Conservation (phyloP, 2,113 vertebrate species). For the Clarias macrocephalus region DNA sequence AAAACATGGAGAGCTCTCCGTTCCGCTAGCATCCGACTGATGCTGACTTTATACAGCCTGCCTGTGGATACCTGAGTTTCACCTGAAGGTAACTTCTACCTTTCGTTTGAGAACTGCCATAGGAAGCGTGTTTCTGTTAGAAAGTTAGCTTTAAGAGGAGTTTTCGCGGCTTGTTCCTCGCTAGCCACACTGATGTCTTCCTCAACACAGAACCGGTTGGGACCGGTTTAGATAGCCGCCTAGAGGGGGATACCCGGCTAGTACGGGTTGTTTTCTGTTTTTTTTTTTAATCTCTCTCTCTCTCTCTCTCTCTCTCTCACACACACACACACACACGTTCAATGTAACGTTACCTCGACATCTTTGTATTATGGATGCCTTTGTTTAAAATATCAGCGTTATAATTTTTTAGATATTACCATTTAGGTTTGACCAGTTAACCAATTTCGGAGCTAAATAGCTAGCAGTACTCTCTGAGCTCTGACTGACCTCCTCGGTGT, state of each 20-base stretch:
- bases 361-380: not conserved
- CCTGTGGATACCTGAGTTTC: not conserved
- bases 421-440: not conserved
- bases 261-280: not conserved
- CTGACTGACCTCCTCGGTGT: not conserved
- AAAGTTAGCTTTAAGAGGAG: not conserved
- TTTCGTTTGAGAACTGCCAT: not conserved
- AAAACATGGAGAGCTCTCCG: constrained; percentile 17
- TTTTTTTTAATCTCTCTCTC: too few relatives aligned
- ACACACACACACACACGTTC: not conserved
- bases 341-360: not conserved
- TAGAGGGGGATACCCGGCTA: not conserved
- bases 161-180: not conserved
- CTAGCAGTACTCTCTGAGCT: not conserved
- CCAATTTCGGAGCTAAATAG: not conserved
- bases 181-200: not conserved
- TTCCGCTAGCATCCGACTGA: not conserved
- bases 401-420: not conserved
- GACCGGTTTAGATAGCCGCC: constrained; percentile 58
- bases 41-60: too few relatives aligned
- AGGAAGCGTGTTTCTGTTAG: not conserved
- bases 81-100: not conserved
- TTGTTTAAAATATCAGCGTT: not conserved
- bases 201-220: constrained; percentile 56
- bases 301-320: too few relatives aligned